phyloP scores from a whole-genome alignment of 2,113 vertebrate genomes.

The Bolborhynchus lineola region DNA sequence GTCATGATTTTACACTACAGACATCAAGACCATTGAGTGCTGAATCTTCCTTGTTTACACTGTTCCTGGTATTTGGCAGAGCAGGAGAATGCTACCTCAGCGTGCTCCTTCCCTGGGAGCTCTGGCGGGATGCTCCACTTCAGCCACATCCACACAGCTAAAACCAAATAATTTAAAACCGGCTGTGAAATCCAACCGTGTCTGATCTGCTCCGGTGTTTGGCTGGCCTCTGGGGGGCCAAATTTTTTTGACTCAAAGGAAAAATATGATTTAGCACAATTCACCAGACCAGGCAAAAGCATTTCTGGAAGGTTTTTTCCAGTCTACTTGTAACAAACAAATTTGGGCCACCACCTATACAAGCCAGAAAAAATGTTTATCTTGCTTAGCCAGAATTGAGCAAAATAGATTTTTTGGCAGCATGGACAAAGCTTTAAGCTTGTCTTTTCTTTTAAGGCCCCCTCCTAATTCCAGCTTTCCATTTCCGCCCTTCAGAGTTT shows the following conservation, averaged over 20 bases:
- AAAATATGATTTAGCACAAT: slow-evolving; percentile 48
- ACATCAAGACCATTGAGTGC: neutral
- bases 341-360: slow-evolving; percentile 6
- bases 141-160: slow-evolving; percentile 33
- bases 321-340: slow-evolving; percentile 33
- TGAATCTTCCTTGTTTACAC: neutral
- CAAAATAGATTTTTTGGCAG: slow-evolving; percentile 47
- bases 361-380: slow-evolving; percentile 59
- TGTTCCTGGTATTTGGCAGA: neutral
- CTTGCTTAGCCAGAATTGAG: slow-evolving; percentile 8
- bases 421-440: slow-evolving; percentile 4
- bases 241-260: neutral
- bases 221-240: neutral
- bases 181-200: slow-evolving; percentile 27
- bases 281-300: slow-evolving; percentile 21
- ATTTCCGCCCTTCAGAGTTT: neutral
- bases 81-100: neutral
- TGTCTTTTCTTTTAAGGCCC: neutral
- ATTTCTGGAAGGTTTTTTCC: neutral
- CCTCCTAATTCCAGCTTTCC: slow-evolving; percentile 36
- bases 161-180: slow-evolving; percentile 37
- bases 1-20: neutral
- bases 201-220: neutral
- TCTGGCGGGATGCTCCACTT: neutral
- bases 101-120: neutral